phyloP scores from a whole-genome alignment of 2,888 invertebrate genomes.

The Dysmachus trigonus region DNA sequence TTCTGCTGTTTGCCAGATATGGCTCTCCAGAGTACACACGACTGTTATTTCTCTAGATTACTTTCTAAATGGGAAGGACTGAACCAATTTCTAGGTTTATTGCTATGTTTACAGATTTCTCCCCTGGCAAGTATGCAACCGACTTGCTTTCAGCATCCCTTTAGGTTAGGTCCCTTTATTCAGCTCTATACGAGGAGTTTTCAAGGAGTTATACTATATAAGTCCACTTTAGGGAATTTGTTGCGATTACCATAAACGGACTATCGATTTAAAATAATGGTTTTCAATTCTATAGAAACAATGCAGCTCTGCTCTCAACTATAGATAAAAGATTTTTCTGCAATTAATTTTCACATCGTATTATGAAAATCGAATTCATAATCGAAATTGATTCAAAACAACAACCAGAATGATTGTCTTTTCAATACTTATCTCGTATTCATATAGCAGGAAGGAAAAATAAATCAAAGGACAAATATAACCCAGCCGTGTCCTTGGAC shows the following conservation, averaged over 20 bases:
- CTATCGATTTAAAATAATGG: neutral
- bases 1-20: neutral
- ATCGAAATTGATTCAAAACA: neutral
- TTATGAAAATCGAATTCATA: neutral
- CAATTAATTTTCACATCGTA: neutral
- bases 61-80: neutral
- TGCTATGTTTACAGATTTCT: neutral
- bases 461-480: neutral
- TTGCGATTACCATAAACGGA: neutral
- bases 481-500: neutral
- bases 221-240: neutral
- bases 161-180: neutral
- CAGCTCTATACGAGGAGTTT: neutral
- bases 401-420: neutral
- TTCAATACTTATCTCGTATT: neutral
- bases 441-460: neutral
- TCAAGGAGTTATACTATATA: neutral
- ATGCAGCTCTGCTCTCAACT: neutral
- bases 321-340: neutral
- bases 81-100: conserved; percentile 6
- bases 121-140: neutral
- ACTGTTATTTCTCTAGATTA: conserved; percentile 7
- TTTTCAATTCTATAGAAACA: neutral
- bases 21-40: neutral
- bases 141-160: neutral